Evolutionary conservation across 2,888 invertebrate genomes (phyloP).

Genomic region (Harmothoe impar): DNA sequence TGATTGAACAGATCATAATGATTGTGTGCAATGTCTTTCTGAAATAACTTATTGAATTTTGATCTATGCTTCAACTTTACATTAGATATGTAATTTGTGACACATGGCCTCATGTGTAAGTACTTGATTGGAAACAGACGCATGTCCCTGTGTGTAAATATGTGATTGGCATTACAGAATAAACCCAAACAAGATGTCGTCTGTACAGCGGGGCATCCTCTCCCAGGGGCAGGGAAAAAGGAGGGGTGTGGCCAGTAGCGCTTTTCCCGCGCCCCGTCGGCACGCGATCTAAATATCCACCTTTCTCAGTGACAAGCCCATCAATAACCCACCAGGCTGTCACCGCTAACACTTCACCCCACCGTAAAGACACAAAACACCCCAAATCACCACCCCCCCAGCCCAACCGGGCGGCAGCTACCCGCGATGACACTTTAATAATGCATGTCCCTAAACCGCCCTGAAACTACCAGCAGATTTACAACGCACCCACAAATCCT

Average conservation of each 20-base stretch:
- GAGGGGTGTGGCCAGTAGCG: neutral
- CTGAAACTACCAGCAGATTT: neutral
- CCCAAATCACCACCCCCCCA: too few species aligned
- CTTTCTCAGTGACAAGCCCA: neutral
- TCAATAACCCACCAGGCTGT: slow-evolving; percentile 7
- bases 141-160: too few species aligned
- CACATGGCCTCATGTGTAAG: too few species aligned
- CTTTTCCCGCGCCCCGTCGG: neutral
- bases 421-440: neutral
- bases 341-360: neutral
- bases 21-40: too few species aligned
- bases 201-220: neutral
- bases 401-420: neutral
- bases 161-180: neutral
- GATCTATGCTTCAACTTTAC: too few species aligned
- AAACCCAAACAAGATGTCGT: slow-evolving; percentile 4
- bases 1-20: too few species aligned
- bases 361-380: too few species aligned
- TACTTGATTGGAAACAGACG: too few species aligned
- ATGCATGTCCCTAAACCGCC: neutral
- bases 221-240: neutral
- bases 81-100: too few species aligned
- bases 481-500: neutral
- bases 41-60: too few species aligned
- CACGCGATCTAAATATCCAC: slow-evolving; percentile 34